Conservation (phyloP, 1,140 invertebrate species). For the Orius insidiosus region DNA sequence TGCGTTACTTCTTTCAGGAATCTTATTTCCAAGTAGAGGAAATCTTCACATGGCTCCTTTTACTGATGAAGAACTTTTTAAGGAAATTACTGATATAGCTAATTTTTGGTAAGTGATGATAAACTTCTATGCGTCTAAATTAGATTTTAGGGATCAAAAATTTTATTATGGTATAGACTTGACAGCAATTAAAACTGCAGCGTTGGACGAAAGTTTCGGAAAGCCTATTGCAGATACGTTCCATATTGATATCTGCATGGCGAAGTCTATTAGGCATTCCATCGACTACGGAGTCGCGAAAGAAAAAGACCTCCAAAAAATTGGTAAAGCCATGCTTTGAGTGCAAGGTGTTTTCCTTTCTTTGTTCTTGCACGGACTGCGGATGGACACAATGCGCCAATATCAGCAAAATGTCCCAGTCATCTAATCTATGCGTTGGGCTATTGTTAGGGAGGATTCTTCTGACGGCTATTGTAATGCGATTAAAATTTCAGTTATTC, state of each 20-base stretch:
- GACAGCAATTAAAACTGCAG: conserved; percentile 69
- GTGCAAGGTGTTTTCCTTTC: too few relatives aligned
- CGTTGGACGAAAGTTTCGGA: conserved; percentile 93
- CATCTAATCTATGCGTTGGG: too few relatives aligned
- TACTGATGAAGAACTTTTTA: conserved; percentile 90
- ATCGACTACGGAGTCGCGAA: conserved; percentile 86
- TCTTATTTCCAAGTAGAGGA: conserved; percentile 92
- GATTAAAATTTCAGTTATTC: conserved; percentile 38
- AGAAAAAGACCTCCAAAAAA: conserved; percentile 87
- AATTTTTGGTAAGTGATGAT: conserved; percentile 69
- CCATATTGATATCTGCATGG: conserved; percentile 92
- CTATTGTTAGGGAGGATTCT: too few relatives aligned
- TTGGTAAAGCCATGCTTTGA: too few relatives aligned
- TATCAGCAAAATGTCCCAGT: too few relatives aligned
- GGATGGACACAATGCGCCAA: too few relatives aligned
- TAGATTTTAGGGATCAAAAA: conserved; percentile 49
- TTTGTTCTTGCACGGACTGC: not conserved
- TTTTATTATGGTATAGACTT: conserved; percentile 96
- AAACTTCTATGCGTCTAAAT: too few relatives aligned
- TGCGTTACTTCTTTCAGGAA: too few relatives aligned
- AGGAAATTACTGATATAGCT: conserved; percentile 96
- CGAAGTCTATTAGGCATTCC: conserved; percentile 84
- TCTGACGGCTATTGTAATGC: too few relatives aligned
- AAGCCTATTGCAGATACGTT: conserved; percentile 99
- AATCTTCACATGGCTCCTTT: conserved; percentile 97